Conservation (phyloP, 2,888 invertebrate species). For the Pseudeuparius sepicola region DNA sequence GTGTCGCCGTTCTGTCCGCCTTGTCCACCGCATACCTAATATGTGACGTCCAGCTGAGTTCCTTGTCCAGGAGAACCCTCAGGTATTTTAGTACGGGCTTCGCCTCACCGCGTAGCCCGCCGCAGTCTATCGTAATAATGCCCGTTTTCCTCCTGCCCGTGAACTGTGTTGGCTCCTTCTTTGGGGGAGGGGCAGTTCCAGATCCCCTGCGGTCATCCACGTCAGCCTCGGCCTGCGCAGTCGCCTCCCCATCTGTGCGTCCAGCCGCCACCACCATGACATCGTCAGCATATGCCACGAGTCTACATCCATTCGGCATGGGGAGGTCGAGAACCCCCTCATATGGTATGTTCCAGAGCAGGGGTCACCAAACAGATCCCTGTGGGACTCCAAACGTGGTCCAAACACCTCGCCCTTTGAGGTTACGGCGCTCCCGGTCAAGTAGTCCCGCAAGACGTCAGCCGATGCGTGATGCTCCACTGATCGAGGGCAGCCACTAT, state of each 20-base stretch:
- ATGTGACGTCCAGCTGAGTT: no score
- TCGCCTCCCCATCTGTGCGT: no score
- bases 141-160: no score
- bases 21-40: background rate
- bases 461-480: no score
- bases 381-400: constrained; percentile 7
- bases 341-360: constrained; percentile 12
- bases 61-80: no score
- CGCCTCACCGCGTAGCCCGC: no score
- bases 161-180: no score
- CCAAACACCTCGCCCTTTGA: background rate
- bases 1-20: background rate
- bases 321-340: constrained; percentile 7
- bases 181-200: no score
- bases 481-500: no score
- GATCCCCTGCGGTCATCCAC: no score
- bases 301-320: background rate
- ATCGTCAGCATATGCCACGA: constrained; percentile 11
- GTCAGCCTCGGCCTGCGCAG: no score
- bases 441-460: constrained; percentile 3
- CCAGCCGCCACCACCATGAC: constrained; percentile 8
- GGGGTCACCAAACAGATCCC: constrained; percentile 6
- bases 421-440: background rate
- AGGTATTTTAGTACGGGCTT: constrained; percentile 5
- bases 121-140: no score